Percentiles rank a stretch among this genome's conserved stretches.
Evolutionary conservation across 2,113 vertebrate genomes (phyloP).

Genomic region (Todiramphus saurophagus): DNA sequence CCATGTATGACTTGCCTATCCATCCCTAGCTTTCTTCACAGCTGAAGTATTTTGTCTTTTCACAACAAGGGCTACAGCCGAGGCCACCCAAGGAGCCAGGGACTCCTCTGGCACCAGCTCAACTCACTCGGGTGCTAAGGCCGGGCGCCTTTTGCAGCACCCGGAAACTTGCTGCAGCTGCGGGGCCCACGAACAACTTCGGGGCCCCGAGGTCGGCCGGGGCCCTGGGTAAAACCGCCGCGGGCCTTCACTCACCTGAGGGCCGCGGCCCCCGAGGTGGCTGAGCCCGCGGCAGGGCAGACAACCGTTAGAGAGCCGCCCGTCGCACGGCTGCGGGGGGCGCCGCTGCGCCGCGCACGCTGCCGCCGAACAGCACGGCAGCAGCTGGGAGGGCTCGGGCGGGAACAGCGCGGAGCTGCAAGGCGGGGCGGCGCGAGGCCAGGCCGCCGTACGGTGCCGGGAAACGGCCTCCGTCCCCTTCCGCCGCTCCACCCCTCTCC

Average conservation of each 20-base stretch:
- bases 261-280: too few relatives aligned
- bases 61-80: too few relatives aligned
- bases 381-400: neutral
- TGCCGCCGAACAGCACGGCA: neutral
- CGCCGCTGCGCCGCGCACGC: neutral
- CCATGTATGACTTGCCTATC: neutral
- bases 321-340: neutral
- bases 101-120: too few relatives aligned
- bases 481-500: rapidly evolving
- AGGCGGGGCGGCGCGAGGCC: too few relatives aligned
- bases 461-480: neutral
- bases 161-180: neutral
- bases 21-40: neutral
- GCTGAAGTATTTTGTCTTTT: neutral
- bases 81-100: neutral
- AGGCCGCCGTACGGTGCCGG: neutral
- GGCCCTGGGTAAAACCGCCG: rapidly evolving
- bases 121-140: rapidly evolving
- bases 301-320: too few relatives aligned
- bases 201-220: rapidly evolving
- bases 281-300: neutral
- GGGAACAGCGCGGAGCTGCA: too few relatives aligned
- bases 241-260: neutral
- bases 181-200: rapidly evolving
- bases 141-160: neutral